These are phyloP conservation scores for Altica lythri DNA, from an alignment of 2,888 invertebrate genomes.

Conservation along the genomic window DNA sequence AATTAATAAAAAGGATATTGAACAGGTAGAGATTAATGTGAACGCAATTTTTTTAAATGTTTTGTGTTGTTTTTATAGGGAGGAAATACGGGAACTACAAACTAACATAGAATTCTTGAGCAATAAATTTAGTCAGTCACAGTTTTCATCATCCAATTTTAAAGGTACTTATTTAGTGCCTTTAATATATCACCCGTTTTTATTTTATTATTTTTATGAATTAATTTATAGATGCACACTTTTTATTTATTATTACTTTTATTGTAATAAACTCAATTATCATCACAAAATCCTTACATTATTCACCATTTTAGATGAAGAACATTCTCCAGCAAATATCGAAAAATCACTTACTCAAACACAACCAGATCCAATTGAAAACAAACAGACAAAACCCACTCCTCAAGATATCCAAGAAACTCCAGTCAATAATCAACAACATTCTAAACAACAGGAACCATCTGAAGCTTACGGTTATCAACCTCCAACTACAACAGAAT, in stretches of 20 bases:
- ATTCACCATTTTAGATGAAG: conserved; percentile 43
- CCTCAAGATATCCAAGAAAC: conserved; percentile 38
- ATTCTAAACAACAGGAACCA: conserved; percentile 16
- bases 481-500: conserved; percentile 17
- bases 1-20: conserved; percentile 40
- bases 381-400: conserved; percentile 14
- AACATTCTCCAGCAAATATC: conserved; percentile 45
- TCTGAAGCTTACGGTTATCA: conserved; percentile 9
- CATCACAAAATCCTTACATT: too few relatives aligned
- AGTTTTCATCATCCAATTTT: conserved; percentile 44
- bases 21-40: conserved; percentile 32
- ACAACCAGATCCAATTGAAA: conserved; percentile 8
- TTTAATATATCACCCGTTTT: background rate
- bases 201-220: too few relatives aligned
- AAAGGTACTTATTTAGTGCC: conserved; percentile 43
- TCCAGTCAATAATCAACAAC: conserved; percentile 25
- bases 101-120: conserved; percentile 74
- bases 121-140: conserved; percentile 55
- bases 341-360: conserved; percentile 44
- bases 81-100: conserved; percentile 82
- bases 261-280: too few relatives aligned
- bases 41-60: conserved; percentile 39
- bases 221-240: too few relatives aligned
- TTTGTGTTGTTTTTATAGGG: conserved; percentile 62
- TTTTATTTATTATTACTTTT: too few relatives aligned